Evolutionary conservation across 2,888 invertebrate genomes (phyloP), one percentile per base, ranked within the genome.

Genomic region (Hypomecis atomaria): DNA sequence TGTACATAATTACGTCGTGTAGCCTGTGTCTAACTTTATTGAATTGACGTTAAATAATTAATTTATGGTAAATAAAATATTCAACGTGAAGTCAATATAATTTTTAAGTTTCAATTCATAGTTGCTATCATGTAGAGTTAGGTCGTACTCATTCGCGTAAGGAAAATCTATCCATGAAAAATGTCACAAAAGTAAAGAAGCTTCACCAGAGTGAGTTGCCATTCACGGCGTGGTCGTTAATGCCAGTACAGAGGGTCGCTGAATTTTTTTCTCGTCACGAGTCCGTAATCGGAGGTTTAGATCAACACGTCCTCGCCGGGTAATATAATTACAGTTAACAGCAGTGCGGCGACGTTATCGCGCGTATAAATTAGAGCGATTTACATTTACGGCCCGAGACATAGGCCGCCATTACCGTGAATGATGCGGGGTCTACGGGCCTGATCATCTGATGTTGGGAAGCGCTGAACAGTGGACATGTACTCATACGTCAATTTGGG

Each of bases 311-410:
- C 91, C 90, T 90, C 90, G 87, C 88, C 84, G 83, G 85, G 90
- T 88, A 90, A 90, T 90, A 92, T 92, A 91, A 92, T 92, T 92
- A 92, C 91, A 89, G 89, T 89, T 90, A 91, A 91, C 92, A 91
- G 91, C 91, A 87, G 87, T 86, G 87, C 88, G 88, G 86, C 85
- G 91, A 91, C 91, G 91, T 91, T 92, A 92, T 92, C 92, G 88
- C 85, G 83, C 87, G 89, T 90, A 91, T 92, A 92, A 92, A 92
- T 92, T 92, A 92, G 89, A 86, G 81, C 89, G 90, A 91, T 92
- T 92, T 92, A 90, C 92, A 92, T 92, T 91, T 87, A 87, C 86
- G 87, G 87, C 79, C 86, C 86, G 90, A 86, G 89, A 89, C 90
- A 87, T 82, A 85, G 86, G 87, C 83, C 79, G 84, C 88, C 85